phyloP scores from a whole-genome alignment of 2,797 vertebrate species.

The Peromyscus attwateri region DNA sequence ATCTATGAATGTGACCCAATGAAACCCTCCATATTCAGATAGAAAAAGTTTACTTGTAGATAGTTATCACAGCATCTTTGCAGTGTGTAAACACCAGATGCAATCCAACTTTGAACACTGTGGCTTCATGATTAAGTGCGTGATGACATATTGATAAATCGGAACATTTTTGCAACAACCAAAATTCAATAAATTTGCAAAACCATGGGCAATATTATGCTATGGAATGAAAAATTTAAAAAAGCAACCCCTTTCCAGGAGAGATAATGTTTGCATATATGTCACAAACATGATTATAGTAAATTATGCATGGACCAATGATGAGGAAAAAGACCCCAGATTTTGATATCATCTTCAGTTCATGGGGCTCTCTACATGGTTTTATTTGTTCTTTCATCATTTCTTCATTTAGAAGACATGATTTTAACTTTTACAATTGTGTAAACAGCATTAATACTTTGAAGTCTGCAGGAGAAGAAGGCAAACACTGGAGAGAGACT shows the following conservation, averaged over 20 bases:
- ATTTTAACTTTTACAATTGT: constrained; percentile 41
- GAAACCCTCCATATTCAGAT: neutral
- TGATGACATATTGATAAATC: neutral
- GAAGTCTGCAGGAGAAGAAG: constrained; percentile 16
- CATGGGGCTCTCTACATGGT: neutral
- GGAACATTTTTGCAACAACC: neutral
- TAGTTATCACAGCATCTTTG: neutral
- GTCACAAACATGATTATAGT: neutral
- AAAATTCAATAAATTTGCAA: constrained; percentile 7
- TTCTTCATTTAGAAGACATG: constrained; percentile 28
- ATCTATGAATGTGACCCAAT: neutral
- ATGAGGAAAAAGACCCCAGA: neutral
- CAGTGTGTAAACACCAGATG: neutral
- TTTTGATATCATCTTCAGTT: neutral
- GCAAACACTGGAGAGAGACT: neutral
- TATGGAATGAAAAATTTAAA: neutral
- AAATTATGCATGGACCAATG: constrained; percentile 16
- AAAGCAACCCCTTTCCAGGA: neutral
- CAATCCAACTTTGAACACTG: neutral
- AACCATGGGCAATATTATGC: neutral
- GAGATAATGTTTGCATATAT: neutral
- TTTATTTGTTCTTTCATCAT: constrained; percentile 20
- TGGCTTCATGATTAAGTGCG: constrained; percentile 9
- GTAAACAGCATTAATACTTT: constrained; percentile 28
- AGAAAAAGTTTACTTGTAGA: neutral